phyloP scores from a whole-genome alignment of 2,888 invertebrate species.

The Eilema caniola region DNA sequence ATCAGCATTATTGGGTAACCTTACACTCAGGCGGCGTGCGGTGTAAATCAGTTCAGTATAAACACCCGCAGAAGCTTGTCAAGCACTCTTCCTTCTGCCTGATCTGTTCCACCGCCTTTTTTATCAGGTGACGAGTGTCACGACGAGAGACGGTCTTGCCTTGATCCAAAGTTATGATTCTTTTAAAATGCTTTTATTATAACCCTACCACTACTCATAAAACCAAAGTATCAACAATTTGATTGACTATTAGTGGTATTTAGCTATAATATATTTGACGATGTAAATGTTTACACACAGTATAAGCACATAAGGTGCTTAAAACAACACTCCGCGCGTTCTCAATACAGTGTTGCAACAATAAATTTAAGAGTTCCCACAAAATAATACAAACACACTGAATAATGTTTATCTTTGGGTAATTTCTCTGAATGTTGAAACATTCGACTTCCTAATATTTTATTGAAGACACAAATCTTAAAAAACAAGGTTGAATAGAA shows the following conservation, averaged over 20 bases:
- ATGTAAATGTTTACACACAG: background rate
- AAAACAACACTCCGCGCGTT: background rate
- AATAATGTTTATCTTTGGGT: background rate
- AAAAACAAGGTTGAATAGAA: background rate
- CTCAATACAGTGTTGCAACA: background rate
- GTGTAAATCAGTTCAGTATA: too few relatives aligned
- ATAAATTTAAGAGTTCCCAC: background rate
- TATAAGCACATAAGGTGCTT: background rate
- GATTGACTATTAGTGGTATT: background rate
- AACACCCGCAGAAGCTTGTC: too few relatives aligned
- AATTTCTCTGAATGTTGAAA: background rate
- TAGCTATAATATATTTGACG: background rate
- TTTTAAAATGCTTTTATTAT: background rate
- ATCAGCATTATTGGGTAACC: too few relatives aligned
- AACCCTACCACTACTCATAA: background rate
- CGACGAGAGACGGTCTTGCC: too few relatives aligned
- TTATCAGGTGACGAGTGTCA: too few relatives aligned
- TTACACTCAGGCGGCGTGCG: too few relatives aligned
- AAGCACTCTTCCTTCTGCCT: too few relatives aligned
- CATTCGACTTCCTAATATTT: background rate
- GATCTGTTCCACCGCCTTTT: too few relatives aligned
- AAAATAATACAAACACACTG: background rate
- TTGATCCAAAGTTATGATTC: too few relatives aligned
- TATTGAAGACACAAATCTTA: background rate
- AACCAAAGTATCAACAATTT: background rate